phyloP scores from a whole-genome alignment of 2,797 vertebrate genomes.

The Neopelma chrysocephalum region DNA sequence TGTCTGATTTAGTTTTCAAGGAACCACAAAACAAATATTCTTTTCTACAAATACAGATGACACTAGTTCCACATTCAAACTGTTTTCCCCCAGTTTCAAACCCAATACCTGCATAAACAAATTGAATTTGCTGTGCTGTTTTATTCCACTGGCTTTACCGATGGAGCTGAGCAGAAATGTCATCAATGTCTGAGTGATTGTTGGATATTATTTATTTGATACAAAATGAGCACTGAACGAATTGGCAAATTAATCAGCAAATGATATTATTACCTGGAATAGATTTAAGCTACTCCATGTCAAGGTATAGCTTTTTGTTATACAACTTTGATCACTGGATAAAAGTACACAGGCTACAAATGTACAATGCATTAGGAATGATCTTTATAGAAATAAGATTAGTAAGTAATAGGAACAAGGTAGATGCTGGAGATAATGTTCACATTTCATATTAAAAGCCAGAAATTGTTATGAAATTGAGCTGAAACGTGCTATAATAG shows the following conservation, averaged over 20 bases:
- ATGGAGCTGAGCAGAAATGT: constrained; percentile 9
- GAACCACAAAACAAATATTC: background rate
- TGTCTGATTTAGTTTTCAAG: background rate
- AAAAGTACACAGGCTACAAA: background rate
- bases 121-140: background rate
- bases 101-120: background rate
- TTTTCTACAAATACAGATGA: background rate
- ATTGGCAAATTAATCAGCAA: background rate
- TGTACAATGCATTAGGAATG: background rate
- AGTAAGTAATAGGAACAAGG: background rate
- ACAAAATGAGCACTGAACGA: background rate
- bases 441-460: background rate
- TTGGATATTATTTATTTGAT: background rate
- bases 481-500: background rate
- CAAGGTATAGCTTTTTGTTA: background rate
- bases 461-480: background rate
- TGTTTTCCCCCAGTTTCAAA: background rate
- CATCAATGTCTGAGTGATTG: constrained; percentile 12
- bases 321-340: background rate
- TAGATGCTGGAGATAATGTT: background rate
- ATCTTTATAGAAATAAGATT: background rate
- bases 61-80: background rate
- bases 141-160: constrained; percentile 1
- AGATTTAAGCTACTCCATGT: background rate
- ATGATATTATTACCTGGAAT: background rate